Evolutionary conservation across 2,888 invertebrate species (phyloP).

Genomic region (Philereme vetulata): DNA sequence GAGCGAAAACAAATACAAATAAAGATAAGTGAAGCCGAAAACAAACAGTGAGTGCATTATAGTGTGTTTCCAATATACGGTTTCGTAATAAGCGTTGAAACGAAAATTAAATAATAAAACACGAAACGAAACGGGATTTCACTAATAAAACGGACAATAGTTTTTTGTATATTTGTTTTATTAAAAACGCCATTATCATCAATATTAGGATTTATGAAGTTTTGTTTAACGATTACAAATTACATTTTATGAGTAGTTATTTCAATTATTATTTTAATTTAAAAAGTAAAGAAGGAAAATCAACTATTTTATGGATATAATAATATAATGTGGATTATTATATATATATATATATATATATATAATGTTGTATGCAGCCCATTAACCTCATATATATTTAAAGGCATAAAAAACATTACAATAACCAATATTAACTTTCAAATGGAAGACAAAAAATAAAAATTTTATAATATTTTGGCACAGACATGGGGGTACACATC

Average conservation of each 20-base stretch:
- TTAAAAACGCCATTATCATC: slow-evolving; percentile 84
- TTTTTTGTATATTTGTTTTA: slow-evolving; percentile 81
- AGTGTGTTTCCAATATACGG: slow-evolving; percentile 16
- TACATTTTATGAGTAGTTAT: slow-evolving; percentile 77
- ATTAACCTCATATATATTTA: slow-evolving; percentile 41
- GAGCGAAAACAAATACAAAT: slow-evolving; percentile 53
- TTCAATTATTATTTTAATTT: slow-evolving; percentile 75
- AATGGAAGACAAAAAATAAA: slow-evolving; percentile 64
- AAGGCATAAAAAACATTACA: slow-evolving; percentile 25
- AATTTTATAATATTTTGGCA: slow-evolving; percentile 63
- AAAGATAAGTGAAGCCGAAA: slow-evolving; percentile 57
- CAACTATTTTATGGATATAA: slow-evolving; percentile 62
- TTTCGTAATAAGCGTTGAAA: slow-evolving; percentile 35
- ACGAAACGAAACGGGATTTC: slow-evolving; percentile 28
- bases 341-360: slow-evolving; percentile 47
- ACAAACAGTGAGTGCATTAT: slow-evolving; percentile 47
- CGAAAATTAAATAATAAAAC: slow-evolving; percentile 31
- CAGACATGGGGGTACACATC: slow-evolving; percentile 52
- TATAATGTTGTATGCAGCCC: slow-evolving; percentile 57
- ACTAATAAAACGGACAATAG: slow-evolving; percentile 74
- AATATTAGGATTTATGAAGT: slow-evolving; percentile 84
- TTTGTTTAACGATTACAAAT: slow-evolving; percentile 83
- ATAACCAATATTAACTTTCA: slow-evolving; percentile 34
- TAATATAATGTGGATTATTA: slow-evolving; percentile 53
- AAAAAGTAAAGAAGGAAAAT: slow-evolving; percentile 74